A percentile compares a stretch with the other conserved stretches of the same genome.
Evolutionary conservation across 1,140 invertebrate species (phyloP).

Genomic region (Musca domestica): DNA sequence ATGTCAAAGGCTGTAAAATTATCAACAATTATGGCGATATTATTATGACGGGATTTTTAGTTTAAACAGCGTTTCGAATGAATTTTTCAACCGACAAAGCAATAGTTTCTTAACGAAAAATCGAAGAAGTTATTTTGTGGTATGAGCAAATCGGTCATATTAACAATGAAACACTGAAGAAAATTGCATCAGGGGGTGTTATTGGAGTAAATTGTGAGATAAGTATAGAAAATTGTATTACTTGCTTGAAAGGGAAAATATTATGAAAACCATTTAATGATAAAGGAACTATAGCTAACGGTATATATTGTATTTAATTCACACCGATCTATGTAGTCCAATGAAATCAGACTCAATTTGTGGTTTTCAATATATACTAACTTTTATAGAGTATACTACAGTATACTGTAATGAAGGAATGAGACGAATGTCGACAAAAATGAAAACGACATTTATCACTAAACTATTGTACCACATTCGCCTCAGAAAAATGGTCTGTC

Average conservation of each 20-base stretch:
- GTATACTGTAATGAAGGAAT: conserved; percentile 34
- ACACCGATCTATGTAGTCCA: conserved; percentile 53
- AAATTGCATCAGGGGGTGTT: neutral
- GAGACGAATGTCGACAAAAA: conserved; percentile 5
- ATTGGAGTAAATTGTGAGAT: too few species aligned
- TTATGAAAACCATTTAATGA: too few species aligned
- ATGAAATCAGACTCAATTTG: conserved; percentile 38
- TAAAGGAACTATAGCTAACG: neutral
- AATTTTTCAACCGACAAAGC: neutral
- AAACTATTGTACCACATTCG: neutral
- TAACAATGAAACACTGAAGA: neutral
- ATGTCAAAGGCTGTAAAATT: neutral
- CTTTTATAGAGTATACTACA: conserved; percentile 45
- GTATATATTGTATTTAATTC: conserved; percentile 43
- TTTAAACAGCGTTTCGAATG: neutral
- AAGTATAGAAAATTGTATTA: too few species aligned
- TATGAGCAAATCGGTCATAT: neutral
- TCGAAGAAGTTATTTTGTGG: neutral
- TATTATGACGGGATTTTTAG: neutral
- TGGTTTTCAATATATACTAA: conserved; percentile 36
- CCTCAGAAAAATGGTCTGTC: conserved; percentile 13
- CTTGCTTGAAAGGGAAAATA: too few species aligned
- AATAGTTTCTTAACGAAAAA: neutral
- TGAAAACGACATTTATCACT: neutral
- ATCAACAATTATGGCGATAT: neutral